These are phyloP conservation scores for Noctua janthe DNA, from an alignment of 2,888 invertebrate genomes.

Conservation along the genomic window DNA sequence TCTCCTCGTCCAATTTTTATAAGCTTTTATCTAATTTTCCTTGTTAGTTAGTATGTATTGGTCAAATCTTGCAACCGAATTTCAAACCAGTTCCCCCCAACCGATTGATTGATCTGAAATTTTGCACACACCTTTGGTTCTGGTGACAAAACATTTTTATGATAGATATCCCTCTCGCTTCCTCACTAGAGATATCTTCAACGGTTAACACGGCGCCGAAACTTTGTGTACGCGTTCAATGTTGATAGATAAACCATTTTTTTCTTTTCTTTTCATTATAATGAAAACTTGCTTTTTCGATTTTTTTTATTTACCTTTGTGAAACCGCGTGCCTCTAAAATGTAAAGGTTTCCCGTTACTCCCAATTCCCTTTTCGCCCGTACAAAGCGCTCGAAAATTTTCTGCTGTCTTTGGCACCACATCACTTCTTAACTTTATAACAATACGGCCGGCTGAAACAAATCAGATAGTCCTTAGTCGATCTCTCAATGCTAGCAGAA, in stretches of 20 bases:
- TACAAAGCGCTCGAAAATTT: constrained; percentile 97
- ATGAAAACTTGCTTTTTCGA: no score
- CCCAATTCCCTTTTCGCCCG: constrained; percentile 96
- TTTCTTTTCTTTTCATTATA: no score
- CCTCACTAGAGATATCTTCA: not conserved
- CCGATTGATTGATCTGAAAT: no score
- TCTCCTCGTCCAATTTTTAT: no score
- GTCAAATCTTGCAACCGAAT: no score
- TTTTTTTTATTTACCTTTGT: constrained; percentile 91
- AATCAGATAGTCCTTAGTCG: constrained; percentile 11
- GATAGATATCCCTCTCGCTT: no score
- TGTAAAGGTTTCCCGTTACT: constrained; percentile 93
- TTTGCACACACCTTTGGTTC: no score
- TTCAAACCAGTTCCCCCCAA: no score
- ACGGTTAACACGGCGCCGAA: no score
- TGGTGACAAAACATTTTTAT: not conserved
- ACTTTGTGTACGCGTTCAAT: not conserved
- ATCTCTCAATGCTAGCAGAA: not conserved
- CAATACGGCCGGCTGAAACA: constrained; percentile 93
- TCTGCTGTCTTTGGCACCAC: constrained; percentile 96
- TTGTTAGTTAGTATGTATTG: no score
- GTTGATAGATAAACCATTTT: not conserved
- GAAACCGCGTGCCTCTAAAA: constrained; percentile 96
- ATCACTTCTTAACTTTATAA: constrained; percentile 96
- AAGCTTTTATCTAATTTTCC: no score